Evolutionary conservation across 1,140 invertebrate genomes (phyloP).

Genomic region (Sweltsa coloradensis): DNA sequence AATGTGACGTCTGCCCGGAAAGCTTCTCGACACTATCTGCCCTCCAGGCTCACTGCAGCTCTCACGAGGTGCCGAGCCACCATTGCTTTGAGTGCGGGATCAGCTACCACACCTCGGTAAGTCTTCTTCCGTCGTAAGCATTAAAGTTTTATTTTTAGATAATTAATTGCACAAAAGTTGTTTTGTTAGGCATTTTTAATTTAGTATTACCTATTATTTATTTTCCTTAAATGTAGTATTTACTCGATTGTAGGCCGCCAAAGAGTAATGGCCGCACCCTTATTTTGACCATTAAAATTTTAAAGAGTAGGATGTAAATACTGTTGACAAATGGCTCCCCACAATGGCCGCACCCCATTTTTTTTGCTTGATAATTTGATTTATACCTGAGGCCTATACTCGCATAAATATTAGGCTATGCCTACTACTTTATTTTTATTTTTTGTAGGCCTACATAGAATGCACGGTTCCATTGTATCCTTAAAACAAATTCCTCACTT

Average conservation of each 20-base stretch:
- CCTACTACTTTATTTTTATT: too few species aligned
- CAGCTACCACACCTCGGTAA: conserved; percentile 9
- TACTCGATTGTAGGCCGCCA: neutral
- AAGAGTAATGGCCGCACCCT: too few species aligned
- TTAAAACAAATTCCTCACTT: too few species aligned
- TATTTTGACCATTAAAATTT: too few species aligned
- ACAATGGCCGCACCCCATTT: too few species aligned
- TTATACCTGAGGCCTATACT: too few species aligned
- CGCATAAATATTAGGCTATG: too few species aligned
- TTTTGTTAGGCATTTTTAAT: neutral
- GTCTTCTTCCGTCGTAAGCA: neutral
- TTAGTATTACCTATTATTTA: neutral
- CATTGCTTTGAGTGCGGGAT: conserved; percentile 21
- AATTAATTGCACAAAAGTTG: neutral
- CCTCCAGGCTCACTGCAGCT: conserved; percentile 15
- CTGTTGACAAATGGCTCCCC: too few species aligned
- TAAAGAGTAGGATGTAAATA: too few species aligned
- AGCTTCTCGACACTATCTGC: conserved; percentile 7
- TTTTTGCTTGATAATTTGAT: too few species aligned
- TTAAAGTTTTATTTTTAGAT: neutral
- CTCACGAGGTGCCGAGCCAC: conserved; percentile 9
- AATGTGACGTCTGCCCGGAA: conserved; percentile 10
- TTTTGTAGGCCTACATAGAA: too few species aligned
- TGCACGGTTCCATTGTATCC: too few species aligned
- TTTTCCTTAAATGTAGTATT: neutral